Conservation (phyloP, 2,888 invertebrate genomes). For the Hydrotaea cyrtoneurina region DNA sequence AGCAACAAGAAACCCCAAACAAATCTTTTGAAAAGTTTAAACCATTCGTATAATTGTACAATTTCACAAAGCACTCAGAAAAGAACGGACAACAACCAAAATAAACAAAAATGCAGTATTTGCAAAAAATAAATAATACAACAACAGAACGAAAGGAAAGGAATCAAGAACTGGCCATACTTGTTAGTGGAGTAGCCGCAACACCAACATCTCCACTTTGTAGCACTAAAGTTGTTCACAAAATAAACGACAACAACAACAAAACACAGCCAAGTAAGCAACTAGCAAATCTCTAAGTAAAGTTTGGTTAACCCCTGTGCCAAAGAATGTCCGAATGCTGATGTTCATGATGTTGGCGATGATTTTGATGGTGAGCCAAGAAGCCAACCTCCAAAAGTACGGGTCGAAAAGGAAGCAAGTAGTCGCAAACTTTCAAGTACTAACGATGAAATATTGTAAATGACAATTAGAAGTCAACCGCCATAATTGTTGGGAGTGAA, state of each 20-base stretch:
- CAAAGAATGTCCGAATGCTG: background rate
- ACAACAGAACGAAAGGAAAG: background rate
- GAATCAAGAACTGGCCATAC: background rate
- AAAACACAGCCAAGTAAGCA: conserved; percentile 30
- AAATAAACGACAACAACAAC: conserved; percentile 38
- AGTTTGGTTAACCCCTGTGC: conserved; percentile 1
- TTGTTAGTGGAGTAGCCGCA: background rate
- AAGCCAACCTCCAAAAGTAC: conserved; percentile 3
- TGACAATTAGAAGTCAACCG: conserved; percentile 63
- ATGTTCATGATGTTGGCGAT: conserved; percentile 4
- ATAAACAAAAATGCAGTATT: background rate
- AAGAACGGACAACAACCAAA: background rate
- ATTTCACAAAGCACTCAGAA: conserved; percentile 19
- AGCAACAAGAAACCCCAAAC: conserved; percentile 12
- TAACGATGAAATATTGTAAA: conserved; percentile 50
- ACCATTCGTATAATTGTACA: conserved; percentile 44
- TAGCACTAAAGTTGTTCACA: conserved; percentile 49
- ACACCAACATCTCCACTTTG: conserved; percentile 25
- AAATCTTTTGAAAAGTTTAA: conserved; percentile 33
- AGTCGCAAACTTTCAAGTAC: conserved; percentile 2
- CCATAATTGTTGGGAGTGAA: conserved; percentile 48
- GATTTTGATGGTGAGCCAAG: conserved; percentile 54
- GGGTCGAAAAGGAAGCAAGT: background rate
- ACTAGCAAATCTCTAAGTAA: conserved; percentile 10
- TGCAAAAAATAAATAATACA: background rate